Percentiles rank a stretch among this genome's conserved stretches.
phyloP scores from a whole-genome alignment of 2,113 vertebrate species.

The Gymnobelideus leadbeateri region DNA sequence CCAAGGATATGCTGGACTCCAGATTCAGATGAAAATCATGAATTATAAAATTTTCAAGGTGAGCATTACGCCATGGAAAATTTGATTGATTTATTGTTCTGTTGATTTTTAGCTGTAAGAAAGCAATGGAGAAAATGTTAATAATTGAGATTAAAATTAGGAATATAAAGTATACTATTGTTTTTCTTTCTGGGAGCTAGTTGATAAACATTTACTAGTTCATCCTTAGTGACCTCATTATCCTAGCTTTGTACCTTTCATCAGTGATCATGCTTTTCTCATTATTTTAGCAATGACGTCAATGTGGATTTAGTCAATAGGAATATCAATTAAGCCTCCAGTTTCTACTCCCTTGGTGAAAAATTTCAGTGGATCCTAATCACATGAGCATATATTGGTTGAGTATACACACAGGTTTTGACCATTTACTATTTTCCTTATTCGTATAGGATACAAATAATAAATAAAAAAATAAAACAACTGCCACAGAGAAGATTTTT shows the following conservation, averaged over 20 bases:
- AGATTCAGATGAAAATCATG: too few relatives aligned
- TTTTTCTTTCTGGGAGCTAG: too few relatives aligned
- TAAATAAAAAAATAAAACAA: too few relatives aligned
- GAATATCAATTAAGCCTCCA: background rate
- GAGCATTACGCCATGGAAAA: too few relatives aligned
- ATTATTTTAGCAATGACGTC: background rate
- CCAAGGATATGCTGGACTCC: too few relatives aligned
- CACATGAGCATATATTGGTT: background rate
- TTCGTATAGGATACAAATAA: background rate
- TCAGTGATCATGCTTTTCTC: background rate
- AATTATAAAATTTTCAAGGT: too few relatives aligned
- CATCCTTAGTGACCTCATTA: background rate
- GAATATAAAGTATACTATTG: too few relatives aligned
- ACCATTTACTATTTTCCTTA: background rate
- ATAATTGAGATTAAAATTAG: background rate
- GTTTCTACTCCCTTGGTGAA: background rate
- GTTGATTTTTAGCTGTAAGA: too few relatives aligned
- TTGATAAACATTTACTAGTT: background rate
- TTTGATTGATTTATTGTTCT: too few relatives aligned
- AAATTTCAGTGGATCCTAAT: background rate
- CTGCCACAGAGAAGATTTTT: too few relatives aligned
- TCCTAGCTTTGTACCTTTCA: background rate
- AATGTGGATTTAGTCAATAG: background rate
- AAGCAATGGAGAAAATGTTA: background rate
- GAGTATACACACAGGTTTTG: background rate